Evolutionary conservation across 2,797 vertebrate genomes (phyloP), one percentile per base, ranked within the genome.

Genomic region (Catostomus latipinnis): DNA sequence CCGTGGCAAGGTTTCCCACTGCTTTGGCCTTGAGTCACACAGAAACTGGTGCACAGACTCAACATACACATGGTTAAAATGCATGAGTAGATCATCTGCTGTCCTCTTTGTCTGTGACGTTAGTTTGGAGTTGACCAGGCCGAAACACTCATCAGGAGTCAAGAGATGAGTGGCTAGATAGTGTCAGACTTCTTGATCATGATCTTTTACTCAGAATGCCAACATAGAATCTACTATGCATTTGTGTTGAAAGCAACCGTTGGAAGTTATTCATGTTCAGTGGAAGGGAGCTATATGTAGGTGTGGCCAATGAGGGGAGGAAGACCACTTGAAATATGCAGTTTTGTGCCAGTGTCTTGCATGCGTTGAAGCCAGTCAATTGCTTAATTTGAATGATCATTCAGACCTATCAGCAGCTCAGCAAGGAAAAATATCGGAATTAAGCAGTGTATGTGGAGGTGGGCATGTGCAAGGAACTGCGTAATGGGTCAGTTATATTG

Each of bases 1-100:
- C 73, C 76, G 68, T 63, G 45, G 50, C 76, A 71, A 60, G 48
- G 68, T 81, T 84, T 84, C 81, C 67, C 80, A 81, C 52, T 57
- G 74, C 62, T 61, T 18, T 72, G 71, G 72, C 74, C 83, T 84
- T 76, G 68, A 78, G 68, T 78, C 68, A 56, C 58, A 54, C 70
- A 73, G 60, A 71, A 57, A 72, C 45, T 50, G 43, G 74, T 81
- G 61, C 79, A 34, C 34, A 83, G 56, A 72, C 69, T 73, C 67
- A 65, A 68, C 60, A 63, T 14, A 11, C 22, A 54, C 78, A 73
- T 12, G 14, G 46, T 72, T 9, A 56, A 62, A 58, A 16, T 34
- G 48, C 10, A 81, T 53, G 46, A 65, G 75, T 12, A 9, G 12
- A 34, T 34, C 34, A 3, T 34, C 34, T 34, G 34, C 34, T 34